A percentile compares a stretch with the other conserved stretches of the same genome.
phyloP scores from a whole-genome alignment of 2,113 vertebrate genomes.

The Tenrec ecaudatus region DNA sequence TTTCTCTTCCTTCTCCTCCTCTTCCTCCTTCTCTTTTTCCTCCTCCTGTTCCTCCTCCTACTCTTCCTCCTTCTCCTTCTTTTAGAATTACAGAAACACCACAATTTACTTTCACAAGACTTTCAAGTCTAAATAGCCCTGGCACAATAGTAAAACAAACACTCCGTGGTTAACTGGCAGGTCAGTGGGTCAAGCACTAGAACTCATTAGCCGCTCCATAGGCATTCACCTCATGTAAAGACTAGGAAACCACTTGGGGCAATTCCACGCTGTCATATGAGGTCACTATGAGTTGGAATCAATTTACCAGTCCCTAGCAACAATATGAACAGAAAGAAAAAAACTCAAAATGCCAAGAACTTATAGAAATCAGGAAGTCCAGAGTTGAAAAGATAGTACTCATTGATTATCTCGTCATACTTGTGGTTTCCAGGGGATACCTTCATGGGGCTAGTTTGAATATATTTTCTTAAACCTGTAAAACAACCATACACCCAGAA shows the following conservation, averaged over 20 bases:
- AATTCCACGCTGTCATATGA: background rate
- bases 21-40: background rate
- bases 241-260: too few relatives aligned
- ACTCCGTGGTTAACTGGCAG: background rate
- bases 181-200: background rate
- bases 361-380: background rate
- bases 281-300: background rate
- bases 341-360: background rate
- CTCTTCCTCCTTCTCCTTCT: conserved; percentile 9
- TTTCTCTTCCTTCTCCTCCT: too few relatives aligned
- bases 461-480: conserved; percentile 35
- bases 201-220: too few relatives aligned
- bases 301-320: background rate
- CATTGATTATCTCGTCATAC: background rate
- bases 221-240: too few relatives aligned
- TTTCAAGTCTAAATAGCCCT: background rate
- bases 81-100: conserved; percentile 39
- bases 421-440: conserved; percentile 24
- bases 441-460: conserved; percentile 51
- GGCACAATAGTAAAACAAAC: background rate
- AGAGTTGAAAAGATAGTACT: background rate
- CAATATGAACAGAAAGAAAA: conserved; percentile 7
- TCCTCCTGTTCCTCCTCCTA: too few relatives aligned
- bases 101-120: conserved; percentile 23
- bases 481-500: background rate